Percentiles rank a stretch among this genome's conserved stretches.
These are phyloP conservation scores for Cairina moschata DNA, from an alignment of 2,113 vertebrate genomes.

Conservation along the genomic window DNA sequence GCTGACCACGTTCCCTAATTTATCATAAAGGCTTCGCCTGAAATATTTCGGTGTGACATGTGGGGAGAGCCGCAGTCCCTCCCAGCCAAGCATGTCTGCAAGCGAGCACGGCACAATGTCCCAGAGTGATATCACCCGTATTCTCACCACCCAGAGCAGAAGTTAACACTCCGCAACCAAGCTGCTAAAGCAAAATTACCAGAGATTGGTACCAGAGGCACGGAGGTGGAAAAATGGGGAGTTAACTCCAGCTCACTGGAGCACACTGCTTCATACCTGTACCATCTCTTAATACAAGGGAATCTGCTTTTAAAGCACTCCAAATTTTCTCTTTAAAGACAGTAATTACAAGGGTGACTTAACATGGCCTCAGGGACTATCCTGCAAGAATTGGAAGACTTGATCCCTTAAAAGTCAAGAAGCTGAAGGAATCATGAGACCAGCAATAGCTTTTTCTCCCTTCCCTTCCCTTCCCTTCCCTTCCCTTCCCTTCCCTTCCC, in stretches of 20 bases:
- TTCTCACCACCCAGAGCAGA: conserved; percentile 33
- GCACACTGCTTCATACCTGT: conserved; percentile 34
- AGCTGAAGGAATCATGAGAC: background rate
- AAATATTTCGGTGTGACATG: conserved; percentile 36
- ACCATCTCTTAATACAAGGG: conserved; percentile 40
- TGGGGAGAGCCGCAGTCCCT: conserved; percentile 29
- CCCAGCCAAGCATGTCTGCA: background rate
- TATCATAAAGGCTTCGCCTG: conserved; percentile 52
- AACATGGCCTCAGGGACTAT: conserved; percentile 37
- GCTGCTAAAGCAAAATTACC: conserved; percentile 50
- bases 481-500: background rate
- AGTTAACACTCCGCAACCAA: conserved; percentile 36
- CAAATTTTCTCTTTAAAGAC: conserved; percentile 62
- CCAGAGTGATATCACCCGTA: background rate
- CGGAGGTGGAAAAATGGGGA: conserved; percentile 49
- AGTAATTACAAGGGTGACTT: conserved; percentile 68
- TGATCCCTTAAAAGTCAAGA: conserved; percentile 40
- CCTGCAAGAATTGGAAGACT: conserved; percentile 12
- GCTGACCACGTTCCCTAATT: conserved; percentile 67
- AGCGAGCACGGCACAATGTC: background rate
- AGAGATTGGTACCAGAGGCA: conserved; percentile 56
- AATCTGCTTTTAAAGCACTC: conserved; percentile 58
- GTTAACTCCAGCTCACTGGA: conserved; percentile 70
- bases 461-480: background rate
- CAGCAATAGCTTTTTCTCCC: background rate